Base-by-base conservation (phyloP, 1,140 invertebrate genomes). In the Papilio polyxenes region DNA sequence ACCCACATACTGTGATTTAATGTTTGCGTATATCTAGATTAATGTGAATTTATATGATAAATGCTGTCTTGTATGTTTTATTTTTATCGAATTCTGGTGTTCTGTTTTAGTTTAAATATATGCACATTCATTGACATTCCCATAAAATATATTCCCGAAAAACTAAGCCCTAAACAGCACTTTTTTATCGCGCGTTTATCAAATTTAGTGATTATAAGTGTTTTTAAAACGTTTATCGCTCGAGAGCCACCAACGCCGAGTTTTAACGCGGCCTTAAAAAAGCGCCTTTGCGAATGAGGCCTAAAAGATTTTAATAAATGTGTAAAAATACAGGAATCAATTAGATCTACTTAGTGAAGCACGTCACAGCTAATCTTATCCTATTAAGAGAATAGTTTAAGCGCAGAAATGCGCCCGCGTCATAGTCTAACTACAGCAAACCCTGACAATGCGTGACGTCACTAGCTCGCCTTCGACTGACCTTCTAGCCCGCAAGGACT, bases 391-490 rank as follows among this genome's bases (percentile, higher is more conserved):
- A 23, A 65, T 65, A 13, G n/a, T 62, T 62, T 1, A 31, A 72
- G 65, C 65, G 31, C 31, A 72, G 5, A n/a, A 75, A 75, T 75
- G 44, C 74, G 74, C 9, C 9, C 37, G 74, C 74, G 74, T 75
- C 72, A 75, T 44, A 40, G 15, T 7, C 72, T 40, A 49, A 40
- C 44, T 17, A 48, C 17, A 49, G 40, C 74, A 20, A 48, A 44
- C n/a, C 74, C 74, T 40, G 17, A 75, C 74, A 75, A 75, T 74
- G 72, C 72, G 17, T 75, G 44, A 75, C 74, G 74, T 75, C 74
- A 75, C 40, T 44, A 75, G 31, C 74, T 44, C 40, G 31, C 72
- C 72, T 75, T 15, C 8, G 65, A 75, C 44, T 75, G 74, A 75
- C 74, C 74, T 75, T 74, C 72, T 20, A n/a, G 40, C 10, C 44